Percentiles rank a stretch among this genome's conserved stretches.
Conservation (phyloP, 2,888 invertebrate genomes). For the Dicyrtoma fusca region DNA sequence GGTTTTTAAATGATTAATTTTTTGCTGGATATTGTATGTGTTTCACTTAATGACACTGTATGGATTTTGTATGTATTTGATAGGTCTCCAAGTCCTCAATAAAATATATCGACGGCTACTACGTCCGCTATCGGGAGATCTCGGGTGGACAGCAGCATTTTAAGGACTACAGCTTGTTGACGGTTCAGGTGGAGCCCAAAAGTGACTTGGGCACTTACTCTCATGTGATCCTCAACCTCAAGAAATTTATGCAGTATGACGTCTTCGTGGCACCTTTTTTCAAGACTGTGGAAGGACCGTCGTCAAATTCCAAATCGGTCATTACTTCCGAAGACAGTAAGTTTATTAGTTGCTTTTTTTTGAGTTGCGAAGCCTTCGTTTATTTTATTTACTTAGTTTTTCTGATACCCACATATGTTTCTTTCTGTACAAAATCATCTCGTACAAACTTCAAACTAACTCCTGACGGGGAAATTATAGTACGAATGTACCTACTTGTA, state of each 20-base stretch:
- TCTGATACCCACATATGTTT: too few relatives aligned
- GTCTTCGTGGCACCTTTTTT: slow-evolving; percentile 91
- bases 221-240: slow-evolving; percentile 75
- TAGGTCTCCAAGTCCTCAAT: slow-evolving; percentile 58
- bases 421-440: too few relatives aligned
- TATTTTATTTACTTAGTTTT: too few relatives aligned
- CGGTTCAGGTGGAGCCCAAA: slow-evolving; percentile 63
- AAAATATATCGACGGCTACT: slow-evolving; percentile 71
- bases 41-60: neutral
- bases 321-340: slow-evolving; percentile 81
- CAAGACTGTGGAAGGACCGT: slow-evolving; percentile 84
- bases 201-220: slow-evolving; percentile 70
- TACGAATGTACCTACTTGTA: too few relatives aligned
- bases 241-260: slow-evolving; percentile 86
- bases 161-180: slow-evolving; percentile 70
- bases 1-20: neutral
- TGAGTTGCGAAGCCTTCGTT: too few relatives aligned
- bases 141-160: slow-evolving; percentile 61
- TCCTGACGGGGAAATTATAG: too few relatives aligned
- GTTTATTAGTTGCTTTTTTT: slow-evolving; percentile 43
- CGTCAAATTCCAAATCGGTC: slow-evolving; percentile 84
- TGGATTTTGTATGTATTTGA: slow-evolving; percentile 14
- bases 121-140: slow-evolving; percentile 70
- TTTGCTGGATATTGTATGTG: neutral
- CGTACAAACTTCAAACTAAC: too few relatives aligned